Percentiles rank a stretch among this genome's conserved stretches.
These are phyloP conservation scores for Empidonax alnorum DNA, from an alignment of 2,113 vertebrate genomes.

Conservation along the genomic window DNA sequence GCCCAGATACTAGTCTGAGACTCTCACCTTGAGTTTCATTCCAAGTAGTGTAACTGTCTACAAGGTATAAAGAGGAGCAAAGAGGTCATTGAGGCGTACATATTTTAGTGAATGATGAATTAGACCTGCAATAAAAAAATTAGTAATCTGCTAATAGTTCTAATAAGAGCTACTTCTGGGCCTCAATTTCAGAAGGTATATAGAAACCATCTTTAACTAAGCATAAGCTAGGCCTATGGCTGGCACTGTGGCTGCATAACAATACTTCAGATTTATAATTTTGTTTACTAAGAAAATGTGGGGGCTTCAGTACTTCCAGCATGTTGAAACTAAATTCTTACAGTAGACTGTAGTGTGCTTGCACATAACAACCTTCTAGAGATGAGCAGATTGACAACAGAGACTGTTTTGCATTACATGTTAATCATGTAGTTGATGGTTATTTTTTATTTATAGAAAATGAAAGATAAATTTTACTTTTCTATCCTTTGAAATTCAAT, in stretches of 20 bases:
- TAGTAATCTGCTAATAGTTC: not conserved
- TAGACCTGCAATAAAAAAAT: not conserved
- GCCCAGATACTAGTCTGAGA: not conserved
- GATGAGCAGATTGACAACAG: not conserved
- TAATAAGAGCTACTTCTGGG: not conserved
- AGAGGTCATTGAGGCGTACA: not conserved
- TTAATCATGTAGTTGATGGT: not conserved
- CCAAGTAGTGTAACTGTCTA: not conserved
- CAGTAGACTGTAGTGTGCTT: not conserved
- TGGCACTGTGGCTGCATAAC: not conserved
- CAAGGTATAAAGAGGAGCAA: not conserved
- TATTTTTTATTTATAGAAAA: not conserved
- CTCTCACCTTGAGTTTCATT: not conserved
- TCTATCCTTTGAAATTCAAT: not conserved
- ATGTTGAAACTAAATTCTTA: not conserved
- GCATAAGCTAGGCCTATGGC: not conserved
- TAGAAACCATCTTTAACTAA: not conserved
- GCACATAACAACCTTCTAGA: not conserved
- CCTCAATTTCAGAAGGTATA: not conserved
- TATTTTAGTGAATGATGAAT: not conserved
- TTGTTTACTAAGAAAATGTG: not conserved
- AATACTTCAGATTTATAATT: not conserved
- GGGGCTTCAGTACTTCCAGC: not conserved
- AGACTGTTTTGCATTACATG: not conserved
- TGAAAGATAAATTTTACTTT: not conserved